These are phyloP conservation scores for Hydraecia micacea DNA, from an alignment of 2,888 invertebrate species.

Conservation along the genomic window DNA sequence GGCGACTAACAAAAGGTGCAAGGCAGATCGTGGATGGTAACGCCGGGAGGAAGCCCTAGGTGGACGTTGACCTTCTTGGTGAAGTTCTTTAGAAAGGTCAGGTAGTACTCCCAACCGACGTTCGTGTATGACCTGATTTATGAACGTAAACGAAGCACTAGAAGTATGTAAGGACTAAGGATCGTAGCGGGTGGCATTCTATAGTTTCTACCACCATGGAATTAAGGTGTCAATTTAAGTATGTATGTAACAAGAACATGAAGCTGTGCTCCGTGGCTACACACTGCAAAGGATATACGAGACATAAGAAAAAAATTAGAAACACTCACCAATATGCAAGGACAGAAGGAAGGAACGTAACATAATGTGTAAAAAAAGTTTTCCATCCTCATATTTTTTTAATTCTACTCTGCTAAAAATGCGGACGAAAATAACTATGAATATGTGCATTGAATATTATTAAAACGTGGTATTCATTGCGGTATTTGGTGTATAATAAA, in stretches of 20 bases:
- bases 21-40: background rate
- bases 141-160: background rate
- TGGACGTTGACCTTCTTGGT: background rate
- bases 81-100: background rate
- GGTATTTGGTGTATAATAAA: slow-evolving; percentile 49
- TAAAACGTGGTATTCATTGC: slow-evolving; percentile 22
- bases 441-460: background rate
- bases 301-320: background rate
- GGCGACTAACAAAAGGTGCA: background rate
- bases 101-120: background rate
- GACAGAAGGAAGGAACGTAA: slow-evolving; percentile 16
- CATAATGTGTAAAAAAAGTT: background rate
- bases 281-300: background rate
- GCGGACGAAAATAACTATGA: slow-evolving; percentile 27
- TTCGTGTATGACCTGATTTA: background rate
- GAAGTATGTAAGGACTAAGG: background rate
- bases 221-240: background rate
- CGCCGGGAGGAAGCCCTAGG: background rate
- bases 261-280: background rate
- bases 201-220: background rate
- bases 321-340: slow-evolving; percentile 1
- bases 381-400: slow-evolving; percentile 13
- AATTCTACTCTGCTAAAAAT: slow-evolving; percentile 16
- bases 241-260: background rate
- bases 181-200: background rate